Evolutionary conservation across 2,797 vertebrate genomes (phyloP), one percentile per base, ranked within the genome.

Genomic region (Eidolon dupreanum): DNA sequence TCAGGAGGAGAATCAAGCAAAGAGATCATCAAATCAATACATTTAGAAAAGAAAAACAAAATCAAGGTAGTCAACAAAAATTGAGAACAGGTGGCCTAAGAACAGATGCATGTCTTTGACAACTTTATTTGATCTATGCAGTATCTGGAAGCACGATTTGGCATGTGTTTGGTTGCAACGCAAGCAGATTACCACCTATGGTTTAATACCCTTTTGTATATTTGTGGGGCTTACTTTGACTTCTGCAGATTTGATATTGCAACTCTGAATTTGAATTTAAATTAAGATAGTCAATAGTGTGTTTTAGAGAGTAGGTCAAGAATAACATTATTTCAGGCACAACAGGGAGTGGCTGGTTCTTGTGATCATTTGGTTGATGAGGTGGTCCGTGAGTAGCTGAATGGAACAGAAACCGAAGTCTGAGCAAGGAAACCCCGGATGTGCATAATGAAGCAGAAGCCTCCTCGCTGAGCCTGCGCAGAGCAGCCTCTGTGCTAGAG

Each of bases 391-490:
- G 46, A 77, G 31, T 33, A 8, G 16, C 13, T 5, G 38, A 5
- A 4, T 1, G 43, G 8, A 11, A 41, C 0, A 3, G 85, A 77
- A 55, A 66, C 1, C 3, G 3, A 5, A 8, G 0, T 55, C 61
- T 61, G 46, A 20, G 1, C 36, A 20, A 66, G 36, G 8, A 41
- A 55, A 24, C 2, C n/a, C 26, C 3, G 22, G 4, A 20, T 4
- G 20, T 11, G 12, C 33, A 5, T 1, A 7, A 0, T 0, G 19
- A 73, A 19, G 28, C 43, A 8, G 46, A 15, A 3, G 17, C 61
- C 1, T 33, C 57, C 17, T 70, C 22, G 0, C 1, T 0, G 26
- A 31, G 24, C 31, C 28, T 77, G 66, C 0, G 0, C 53, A 90
- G 28, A 70, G 17, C 28, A 74, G 38, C 31, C 0, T 0, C 8